These are phyloP conservation scores for Cirrhinus molitorella DNA, from an alignment of 2,797 vertebrate species.

Conservation along the genomic window DNA sequence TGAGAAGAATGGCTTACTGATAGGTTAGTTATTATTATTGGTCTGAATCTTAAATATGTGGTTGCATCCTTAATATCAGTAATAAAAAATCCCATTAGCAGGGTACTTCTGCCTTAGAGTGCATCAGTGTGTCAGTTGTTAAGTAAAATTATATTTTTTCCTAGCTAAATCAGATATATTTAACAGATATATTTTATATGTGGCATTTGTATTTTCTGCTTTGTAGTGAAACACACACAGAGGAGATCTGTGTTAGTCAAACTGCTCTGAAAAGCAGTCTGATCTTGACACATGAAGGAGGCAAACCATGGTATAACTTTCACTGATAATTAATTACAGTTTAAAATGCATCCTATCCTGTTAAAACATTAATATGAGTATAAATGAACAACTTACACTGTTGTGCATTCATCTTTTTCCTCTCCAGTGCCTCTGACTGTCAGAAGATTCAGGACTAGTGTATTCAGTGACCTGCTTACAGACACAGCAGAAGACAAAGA, in stretches of 20 bases:
- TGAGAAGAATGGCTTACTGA: too few species aligned
- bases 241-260: conserved; percentile 77
- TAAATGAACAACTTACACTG: background rate
- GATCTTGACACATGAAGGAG: conserved; percentile 77
- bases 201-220: background rate
- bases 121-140: too few species aligned
- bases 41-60: too few species aligned
- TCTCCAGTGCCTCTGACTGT: conserved; percentile 82
- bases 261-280: conserved; percentile 78
- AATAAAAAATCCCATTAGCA: too few species aligned
- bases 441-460: conserved; percentile 72
- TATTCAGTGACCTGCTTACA: conserved; percentile 84
- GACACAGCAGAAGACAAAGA: conserved; percentile 80
- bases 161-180: too few species aligned
- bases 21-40: too few species aligned
- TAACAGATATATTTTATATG: background rate
- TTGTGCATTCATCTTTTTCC: background rate
- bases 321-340: background rate
- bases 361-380: background rate
- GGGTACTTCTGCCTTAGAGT: too few species aligned
- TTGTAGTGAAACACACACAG: conserved; percentile 12
- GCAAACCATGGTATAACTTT: conserved; percentile 81
- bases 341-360: background rate
- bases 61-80: too few species aligned
- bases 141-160: too few species aligned